These are phyloP conservation scores for Peucedramus taeniatus DNA, from an alignment of 2,113 vertebrate species.

Conservation along the genomic window DNA sequence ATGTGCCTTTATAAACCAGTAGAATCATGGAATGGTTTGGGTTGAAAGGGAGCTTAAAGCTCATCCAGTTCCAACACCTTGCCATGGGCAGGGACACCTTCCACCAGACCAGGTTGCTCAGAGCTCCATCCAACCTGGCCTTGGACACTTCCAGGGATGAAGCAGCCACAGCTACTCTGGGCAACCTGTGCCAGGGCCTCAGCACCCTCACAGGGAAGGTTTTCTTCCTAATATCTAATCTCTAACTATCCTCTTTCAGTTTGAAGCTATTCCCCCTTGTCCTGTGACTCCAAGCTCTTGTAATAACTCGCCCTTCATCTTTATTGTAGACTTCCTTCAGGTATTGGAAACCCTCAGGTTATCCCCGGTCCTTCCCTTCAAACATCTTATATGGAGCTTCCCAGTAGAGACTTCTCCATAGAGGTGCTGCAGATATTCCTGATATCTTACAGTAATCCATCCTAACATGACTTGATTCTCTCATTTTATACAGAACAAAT, in stretches of 20 bases:
- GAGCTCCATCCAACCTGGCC: not conserved
- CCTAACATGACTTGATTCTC: not conserved
- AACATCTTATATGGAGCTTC: not conserved
- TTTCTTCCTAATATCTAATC: not conserved
- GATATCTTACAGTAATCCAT: not conserved
- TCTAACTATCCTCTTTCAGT: not conserved
- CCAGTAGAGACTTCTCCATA: not conserved
- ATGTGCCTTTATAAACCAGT: not conserved
- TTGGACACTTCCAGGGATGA: not conserved
- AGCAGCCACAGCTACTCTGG: not conserved
- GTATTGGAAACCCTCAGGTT: fast-evolving
- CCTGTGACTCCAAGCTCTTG: not conserved
- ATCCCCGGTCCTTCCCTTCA: not conserved
- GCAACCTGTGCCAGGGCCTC: not conserved
- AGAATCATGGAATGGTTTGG: not conserved
- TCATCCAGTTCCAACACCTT: not conserved
- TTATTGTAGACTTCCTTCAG: not conserved
- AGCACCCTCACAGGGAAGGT: not conserved
- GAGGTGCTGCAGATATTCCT: not conserved
- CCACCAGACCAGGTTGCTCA: not conserved
- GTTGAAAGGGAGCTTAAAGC: not conserved
- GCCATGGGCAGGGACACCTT: no score
- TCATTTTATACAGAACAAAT: not conserved
- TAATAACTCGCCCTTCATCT: not conserved
- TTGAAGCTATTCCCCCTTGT: not conserved